These are phyloP conservation scores for Aelia acuminata DNA, from an alignment of 2,888 invertebrate genomes.

Conservation along the genomic window DNA sequence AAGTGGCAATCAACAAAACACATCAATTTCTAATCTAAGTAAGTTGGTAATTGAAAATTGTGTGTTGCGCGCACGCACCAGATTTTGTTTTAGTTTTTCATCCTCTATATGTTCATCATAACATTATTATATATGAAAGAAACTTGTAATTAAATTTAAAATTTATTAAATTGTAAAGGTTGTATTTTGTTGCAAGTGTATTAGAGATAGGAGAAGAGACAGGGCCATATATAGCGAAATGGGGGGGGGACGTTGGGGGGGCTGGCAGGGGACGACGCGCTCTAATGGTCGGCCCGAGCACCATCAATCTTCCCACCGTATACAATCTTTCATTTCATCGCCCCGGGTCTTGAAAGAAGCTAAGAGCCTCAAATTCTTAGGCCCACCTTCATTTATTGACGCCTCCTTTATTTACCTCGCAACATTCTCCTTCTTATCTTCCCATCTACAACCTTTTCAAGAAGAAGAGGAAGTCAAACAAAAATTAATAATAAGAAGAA, in stretches of 20 bases:
- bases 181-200: slow-evolving; percentile 11
- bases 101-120: no score
- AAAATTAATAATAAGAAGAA: no score
- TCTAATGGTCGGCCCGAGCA: not conserved
- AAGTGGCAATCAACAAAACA: no score
- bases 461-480: not conserved
- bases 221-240: not conserved
- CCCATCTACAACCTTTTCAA: not conserved
- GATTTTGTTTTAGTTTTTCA: no score
- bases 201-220: not conserved
- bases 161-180: not conserved
- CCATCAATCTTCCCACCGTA: slow-evolving; percentile 13
- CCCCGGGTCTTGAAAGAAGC: slow-evolving; percentile 22
- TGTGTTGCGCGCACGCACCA: no score
- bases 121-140: not conserved
- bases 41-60: no score
- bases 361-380: slow-evolving; percentile 45
- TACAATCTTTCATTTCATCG: slow-evolving; percentile 47
- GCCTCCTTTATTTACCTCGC: slow-evolving; percentile 9
- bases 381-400: slow-evolving; percentile 41
- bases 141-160: not conserved
- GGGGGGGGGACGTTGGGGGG: no score
- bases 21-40: no score
- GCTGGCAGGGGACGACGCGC: not conserved
- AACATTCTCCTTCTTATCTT: not conserved